Percentiles rank a stretch among this genome's conserved stretches.
Evolutionary conservation across 2,113 vertebrate species (phyloP).

Genomic region (Ranitomeya imitator): DNA sequence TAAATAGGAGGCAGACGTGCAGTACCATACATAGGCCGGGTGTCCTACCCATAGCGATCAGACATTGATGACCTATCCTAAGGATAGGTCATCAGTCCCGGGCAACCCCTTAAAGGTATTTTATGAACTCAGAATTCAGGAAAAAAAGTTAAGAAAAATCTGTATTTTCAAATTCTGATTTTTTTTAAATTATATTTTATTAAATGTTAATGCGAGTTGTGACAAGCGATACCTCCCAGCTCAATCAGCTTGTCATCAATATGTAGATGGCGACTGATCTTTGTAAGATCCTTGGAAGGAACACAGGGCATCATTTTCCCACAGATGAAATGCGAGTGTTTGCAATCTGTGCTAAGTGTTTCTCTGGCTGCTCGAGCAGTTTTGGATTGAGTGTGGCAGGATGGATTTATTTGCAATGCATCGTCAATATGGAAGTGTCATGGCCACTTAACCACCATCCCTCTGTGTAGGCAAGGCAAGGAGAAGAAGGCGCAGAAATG

Average conservation of each 20-base stretch:
- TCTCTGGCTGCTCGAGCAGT: neutral
- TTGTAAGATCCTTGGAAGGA: constrained; percentile 10
- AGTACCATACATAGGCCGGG: too few relatives aligned
- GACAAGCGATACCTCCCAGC: neutral
- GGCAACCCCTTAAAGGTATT: too few relatives aligned
- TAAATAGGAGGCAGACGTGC: too few relatives aligned
- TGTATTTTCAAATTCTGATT: neutral
- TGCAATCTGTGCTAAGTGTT: constrained; percentile 17
- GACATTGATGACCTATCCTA: too few relatives aligned
- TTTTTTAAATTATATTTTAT: neutral
- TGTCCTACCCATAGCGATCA: too few relatives aligned
- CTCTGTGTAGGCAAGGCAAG: neutral
- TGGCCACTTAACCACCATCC: constrained; percentile 25
- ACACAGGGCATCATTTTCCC: neutral
- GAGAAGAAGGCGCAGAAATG: neutral
- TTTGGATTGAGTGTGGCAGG: neutral
- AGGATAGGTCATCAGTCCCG: too few relatives aligned
- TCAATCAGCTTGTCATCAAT: neutral
- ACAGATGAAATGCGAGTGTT: constrained; percentile 1
- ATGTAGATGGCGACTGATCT: neutral
- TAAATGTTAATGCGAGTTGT: neutral
- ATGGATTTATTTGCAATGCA: constrained; percentile 9
- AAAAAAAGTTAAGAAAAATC: neutral
- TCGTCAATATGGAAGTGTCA: constrained; percentile 9
- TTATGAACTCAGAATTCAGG: too few relatives aligned